Conservation (phyloP, 2,113 vertebrate species). For the Microcebus ravelobensis region DNA sequence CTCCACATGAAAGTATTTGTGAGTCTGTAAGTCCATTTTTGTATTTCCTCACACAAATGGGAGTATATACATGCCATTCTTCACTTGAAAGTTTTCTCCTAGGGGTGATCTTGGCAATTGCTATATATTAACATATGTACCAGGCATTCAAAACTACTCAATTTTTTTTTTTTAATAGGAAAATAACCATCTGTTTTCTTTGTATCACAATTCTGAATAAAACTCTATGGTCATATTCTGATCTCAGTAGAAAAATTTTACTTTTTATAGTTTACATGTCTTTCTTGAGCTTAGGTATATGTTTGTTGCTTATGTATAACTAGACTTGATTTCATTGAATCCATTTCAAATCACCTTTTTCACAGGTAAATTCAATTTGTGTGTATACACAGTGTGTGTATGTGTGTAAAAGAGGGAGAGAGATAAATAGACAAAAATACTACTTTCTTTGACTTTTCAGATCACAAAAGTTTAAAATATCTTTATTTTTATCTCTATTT, state of each 20-base stretch:
- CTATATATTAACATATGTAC: slow-evolving; percentile 53
- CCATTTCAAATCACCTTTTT: neutral
- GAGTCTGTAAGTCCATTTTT: neutral
- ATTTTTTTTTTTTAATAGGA: slow-evolving; percentile 47
- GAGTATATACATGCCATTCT: neutral
- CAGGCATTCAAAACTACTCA: slow-evolving; percentile 53
- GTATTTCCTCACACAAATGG: slow-evolving; percentile 22
- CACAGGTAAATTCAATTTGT: neutral
- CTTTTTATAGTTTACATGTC: neutral
- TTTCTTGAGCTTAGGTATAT: slow-evolving; percentile 27
- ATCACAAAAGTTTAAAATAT: neutral
- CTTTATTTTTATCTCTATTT: neutral
- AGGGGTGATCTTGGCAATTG: slow-evolving; percentile 58
- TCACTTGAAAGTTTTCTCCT: slow-evolving; percentile 33
- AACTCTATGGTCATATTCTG: slow-evolving; percentile 39
- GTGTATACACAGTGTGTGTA: neutral
- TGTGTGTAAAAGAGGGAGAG: neutral
- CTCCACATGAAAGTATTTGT: neutral
- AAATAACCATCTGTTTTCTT: slow-evolving; percentile 64
- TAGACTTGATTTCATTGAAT: neutral
- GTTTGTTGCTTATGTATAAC: neutral
- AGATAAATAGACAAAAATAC: neutral
- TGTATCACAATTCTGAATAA: slow-evolving; percentile 54
- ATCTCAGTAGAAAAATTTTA: slow-evolving; percentile 41
- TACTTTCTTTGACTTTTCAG: neutral